phyloP scores from a whole-genome alignment of 2,888 invertebrate genomes.

The Acanthopleura granulata region DNA sequence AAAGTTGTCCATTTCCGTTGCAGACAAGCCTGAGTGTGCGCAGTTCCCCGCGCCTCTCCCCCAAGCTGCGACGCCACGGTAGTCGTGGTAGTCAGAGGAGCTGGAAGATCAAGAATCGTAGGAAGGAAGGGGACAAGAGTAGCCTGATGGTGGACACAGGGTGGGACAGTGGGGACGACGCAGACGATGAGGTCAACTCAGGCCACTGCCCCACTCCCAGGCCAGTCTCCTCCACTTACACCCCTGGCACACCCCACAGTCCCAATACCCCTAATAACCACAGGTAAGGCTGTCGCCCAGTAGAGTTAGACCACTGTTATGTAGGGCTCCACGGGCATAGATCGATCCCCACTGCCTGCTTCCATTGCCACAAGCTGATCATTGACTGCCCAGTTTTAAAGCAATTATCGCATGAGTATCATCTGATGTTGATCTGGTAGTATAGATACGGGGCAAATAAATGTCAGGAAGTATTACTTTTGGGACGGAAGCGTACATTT shows the following conservation, averaged over 20 bases:
- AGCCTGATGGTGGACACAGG: slow-evolving; percentile 63
- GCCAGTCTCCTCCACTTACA: slow-evolving; percentile 40
- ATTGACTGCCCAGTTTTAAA: too few species aligned
- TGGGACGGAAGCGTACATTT: too few species aligned
- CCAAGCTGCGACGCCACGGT: slow-evolving; percentile 50
- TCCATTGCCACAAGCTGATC: too few species aligned
- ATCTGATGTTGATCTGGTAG: too few species aligned
- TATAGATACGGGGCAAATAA: too few species aligned
- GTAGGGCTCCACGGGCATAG: too few species aligned
- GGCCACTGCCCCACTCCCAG: slow-evolving; percentile 20
- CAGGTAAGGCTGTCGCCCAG: slow-evolving; percentile 35
- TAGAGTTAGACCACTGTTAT: too few species aligned
- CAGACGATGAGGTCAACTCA: slow-evolving; percentile 65
- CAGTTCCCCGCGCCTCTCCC: slow-evolving; percentile 57
- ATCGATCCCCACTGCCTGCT: too few species aligned
- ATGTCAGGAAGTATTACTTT: too few species aligned
- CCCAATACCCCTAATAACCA: slow-evolving; percentile 45
- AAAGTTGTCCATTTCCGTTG: neutral
- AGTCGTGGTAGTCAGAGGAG: slow-evolving; percentile 68
- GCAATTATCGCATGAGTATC: too few species aligned
- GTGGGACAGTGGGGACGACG: slow-evolving; percentile 72
- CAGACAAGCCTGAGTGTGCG: slow-evolving; percentile 41
- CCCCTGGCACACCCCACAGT: slow-evolving; percentile 38
- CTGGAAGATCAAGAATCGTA: slow-evolving; percentile 58
- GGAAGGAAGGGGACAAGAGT: slow-evolving; percentile 63